Evolutionary conservation across 2,888 invertebrate species (phyloP).

Genomic region (Torymus auratus): DNA sequence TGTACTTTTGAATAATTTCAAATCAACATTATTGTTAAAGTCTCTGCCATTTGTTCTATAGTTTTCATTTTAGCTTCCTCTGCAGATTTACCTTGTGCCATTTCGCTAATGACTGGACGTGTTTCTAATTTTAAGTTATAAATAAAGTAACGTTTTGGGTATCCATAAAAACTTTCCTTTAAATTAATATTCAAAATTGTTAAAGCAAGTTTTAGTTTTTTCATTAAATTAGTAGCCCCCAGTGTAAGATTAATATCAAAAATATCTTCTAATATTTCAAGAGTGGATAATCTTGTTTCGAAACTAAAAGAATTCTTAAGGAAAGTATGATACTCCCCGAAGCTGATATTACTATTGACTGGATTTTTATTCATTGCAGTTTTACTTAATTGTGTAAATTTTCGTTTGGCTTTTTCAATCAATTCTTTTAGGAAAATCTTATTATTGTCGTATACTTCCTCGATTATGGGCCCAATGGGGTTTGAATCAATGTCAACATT

Average conservation of each 20-base stretch:
- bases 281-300: too few species aligned
- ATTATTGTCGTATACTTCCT: constrained; percentile 1
- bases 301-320: too few species aligned
- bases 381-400: constrained; percentile 21
- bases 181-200: constrained; percentile 14
- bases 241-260: too few species aligned
- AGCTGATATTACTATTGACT: too few species aligned
- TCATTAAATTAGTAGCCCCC: not conserved
- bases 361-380: not conserved
- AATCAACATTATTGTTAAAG: constrained; percentile 22
- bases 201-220: not conserved
- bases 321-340: too few species aligned
- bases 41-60: constrained; percentile 21
- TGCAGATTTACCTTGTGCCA: constrained; percentile 18
- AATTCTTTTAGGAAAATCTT: not conserved
- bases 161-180: not conserved
- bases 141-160: not conserved
- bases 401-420: not conserved
- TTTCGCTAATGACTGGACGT: constrained; percentile 40
- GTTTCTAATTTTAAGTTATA: constrained; percentile 32
- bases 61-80: constrained; percentile 8
- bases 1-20: not conserved
- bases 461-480: too few species aligned
- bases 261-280: too few species aligned
- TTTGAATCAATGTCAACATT: too few species aligned